Percentiles rank a stretch among this genome's conserved stretches.
These are phyloP conservation scores for Amblyteles armatorius DNA, from an alignment of 2,888 invertebrate genomes.

Conservation along the genomic window DNA sequence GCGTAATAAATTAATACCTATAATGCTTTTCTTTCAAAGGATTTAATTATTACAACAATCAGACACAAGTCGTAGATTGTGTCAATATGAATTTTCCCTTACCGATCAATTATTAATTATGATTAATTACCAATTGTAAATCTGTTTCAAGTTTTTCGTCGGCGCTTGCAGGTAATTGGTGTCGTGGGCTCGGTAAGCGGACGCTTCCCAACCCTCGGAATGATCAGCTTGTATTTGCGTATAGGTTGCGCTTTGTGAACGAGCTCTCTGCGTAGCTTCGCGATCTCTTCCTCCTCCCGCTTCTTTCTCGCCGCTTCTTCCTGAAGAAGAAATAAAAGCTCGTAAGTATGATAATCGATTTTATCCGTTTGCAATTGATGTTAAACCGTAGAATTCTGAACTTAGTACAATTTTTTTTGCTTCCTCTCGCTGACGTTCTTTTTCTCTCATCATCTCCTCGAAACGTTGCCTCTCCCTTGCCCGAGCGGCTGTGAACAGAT, in stretches of 20 bases:
- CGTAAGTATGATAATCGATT: background rate
- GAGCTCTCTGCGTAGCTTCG: slow-evolving; percentile 64
- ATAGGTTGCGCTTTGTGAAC: slow-evolving; percentile 73
- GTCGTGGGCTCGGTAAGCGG: slow-evolving; percentile 68
- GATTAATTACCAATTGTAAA: background rate
- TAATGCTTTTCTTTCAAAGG: slow-evolving; percentile 49
- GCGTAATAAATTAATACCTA: slow-evolving; percentile 43
- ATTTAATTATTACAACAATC: slow-evolving; percentile 22
- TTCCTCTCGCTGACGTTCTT: slow-evolving; percentile 57
- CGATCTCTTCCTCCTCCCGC: slow-evolving; percentile 67
- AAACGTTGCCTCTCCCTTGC: slow-evolving; percentile 70
- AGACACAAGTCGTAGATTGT: background rate
- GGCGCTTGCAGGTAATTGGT: slow-evolving; percentile 71
- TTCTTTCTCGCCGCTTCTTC: slow-evolving; percentile 61
- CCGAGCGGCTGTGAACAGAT: slow-evolving; percentile 68
- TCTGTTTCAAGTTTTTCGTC: slow-evolving; percentile 59
- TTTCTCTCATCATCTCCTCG: slow-evolving; percentile 65
- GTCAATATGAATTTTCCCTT: background rate
- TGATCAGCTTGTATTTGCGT: slow-evolving; percentile 64
- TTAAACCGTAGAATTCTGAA: background rate
- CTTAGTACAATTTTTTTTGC: slow-evolving; percentile 65
- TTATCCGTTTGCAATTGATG: background rate
- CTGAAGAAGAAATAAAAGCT: slow-evolving; percentile 51
- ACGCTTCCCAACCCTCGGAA: slow-evolving; percentile 69
- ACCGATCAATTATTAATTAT: background rate